Evolutionary conservation across 2,888 invertebrate genomes (phyloP).

Genomic region (Tetheella fluctuosa): DNA sequence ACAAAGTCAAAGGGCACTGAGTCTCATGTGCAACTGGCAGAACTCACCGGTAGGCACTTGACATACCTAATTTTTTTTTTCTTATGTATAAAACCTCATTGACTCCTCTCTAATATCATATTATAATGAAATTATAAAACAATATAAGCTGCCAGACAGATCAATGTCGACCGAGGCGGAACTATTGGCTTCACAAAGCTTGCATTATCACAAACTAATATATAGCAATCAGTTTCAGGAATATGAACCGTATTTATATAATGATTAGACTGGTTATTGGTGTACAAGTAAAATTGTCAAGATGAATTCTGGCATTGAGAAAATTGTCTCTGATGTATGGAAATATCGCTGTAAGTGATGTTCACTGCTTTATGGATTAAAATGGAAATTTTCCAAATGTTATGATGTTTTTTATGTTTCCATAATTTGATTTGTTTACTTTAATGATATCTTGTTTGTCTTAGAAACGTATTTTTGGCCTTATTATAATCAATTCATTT

Average conservation of each 20-base stretch:
- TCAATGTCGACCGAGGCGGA: constrained; percentile 70
- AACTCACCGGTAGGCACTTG: too few species aligned
- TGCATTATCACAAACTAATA: constrained; percentile 27
- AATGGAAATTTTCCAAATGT: neutral
- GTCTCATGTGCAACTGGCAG: too few species aligned
- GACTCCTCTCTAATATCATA: constrained; percentile 15
- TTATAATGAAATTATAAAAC: constrained; percentile 36
- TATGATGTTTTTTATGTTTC: too few species aligned
- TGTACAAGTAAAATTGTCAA: constrained; percentile 31
- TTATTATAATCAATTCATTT: too few species aligned
- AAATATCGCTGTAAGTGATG: constrained; percentile 29
- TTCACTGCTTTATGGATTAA: constrained; percentile 41
- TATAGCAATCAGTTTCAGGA: constrained; percentile 12
- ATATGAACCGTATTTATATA: constrained; percentile 25
- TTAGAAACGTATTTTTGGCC: too few species aligned
- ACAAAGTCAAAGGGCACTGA: too few species aligned
- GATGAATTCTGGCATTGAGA: constrained; percentile 34
- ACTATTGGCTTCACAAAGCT: constrained; percentile 53
- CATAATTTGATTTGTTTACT: too few species aligned
- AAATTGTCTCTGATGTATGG: constrained; percentile 27
- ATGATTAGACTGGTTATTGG: constrained; percentile 23
- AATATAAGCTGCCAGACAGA: constrained; percentile 55
- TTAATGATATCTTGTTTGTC: too few species aligned
- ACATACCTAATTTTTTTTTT: neutral
- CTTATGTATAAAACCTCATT: neutral